Base-by-base conservation (phyloP, 2,888 invertebrate species). In the Stratiomys singularior region DNA sequence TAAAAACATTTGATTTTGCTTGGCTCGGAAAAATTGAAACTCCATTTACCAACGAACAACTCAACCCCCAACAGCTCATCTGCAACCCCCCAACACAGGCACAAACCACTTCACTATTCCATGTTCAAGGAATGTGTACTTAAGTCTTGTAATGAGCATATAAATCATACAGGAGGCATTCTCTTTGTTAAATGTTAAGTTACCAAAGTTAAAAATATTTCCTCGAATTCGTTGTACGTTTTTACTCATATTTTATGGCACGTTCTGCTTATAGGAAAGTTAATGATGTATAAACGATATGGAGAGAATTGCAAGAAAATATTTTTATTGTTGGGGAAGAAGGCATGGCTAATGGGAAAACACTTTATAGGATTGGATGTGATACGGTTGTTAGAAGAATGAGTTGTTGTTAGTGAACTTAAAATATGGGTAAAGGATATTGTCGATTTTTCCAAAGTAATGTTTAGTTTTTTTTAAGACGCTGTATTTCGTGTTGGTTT, bases 101-200 rank as follows among this genome's bases (percentile, higher is more conserved):
- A n/a, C n/a, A n/a, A n/a, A n/a, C n/a, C 37, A 37, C 37, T 37
- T 9, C 37, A 3, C 5, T 37, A 9, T 5, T 58, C 23, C 58
- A 58, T n/a, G 23, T 60, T 30, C 28, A 58, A 21, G 60, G 4
- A 27, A 30, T 60, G 74, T 74, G 74, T 74, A 37, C 60, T 74
- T 74, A 74, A 74, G 37, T 74, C 58, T 30, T 74, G 74, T 74
- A 74, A 74, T 74, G 74, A 74, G 21, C 37, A 74, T 25, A 74
- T 74, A 74, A 60, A 74, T 74, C 74, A 69, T 47, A 69, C 28
- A 28, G 28, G 27, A 28, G n/a, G n/a, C 64, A n/a, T 28, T n/a
- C n/a, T n/a, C 25, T 64, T 21, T 18, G 66, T 2, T 5, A 66
- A 28, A 27, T 27, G 15, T 15, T 28, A 28, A 25, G 13, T 63